phyloP scores from a whole-genome alignment of 1,140 invertebrate genomes.

The Tyrophagus putrescentiae region DNA sequence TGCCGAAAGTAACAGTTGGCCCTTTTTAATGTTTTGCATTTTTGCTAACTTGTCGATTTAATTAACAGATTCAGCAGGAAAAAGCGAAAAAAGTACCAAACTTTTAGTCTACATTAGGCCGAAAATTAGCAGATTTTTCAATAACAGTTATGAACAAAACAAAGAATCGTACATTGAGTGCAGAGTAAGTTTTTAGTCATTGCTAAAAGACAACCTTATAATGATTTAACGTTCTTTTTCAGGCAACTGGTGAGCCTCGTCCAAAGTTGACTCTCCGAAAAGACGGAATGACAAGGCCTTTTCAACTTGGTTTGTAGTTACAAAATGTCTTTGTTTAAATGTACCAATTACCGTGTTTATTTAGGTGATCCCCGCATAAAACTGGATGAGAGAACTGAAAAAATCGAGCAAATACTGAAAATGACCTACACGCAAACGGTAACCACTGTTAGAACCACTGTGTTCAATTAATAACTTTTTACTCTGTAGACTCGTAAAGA shows the following conservation, averaged over 20 bases:
- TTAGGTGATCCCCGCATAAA: neutral
- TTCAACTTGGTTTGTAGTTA: slow-evolving; percentile 14
- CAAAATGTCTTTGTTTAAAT: too few species aligned
- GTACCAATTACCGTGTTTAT: neutral
- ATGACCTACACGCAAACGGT: neutral
- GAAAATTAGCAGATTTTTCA: slow-evolving; percentile 56
- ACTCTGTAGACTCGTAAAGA: slow-evolving; percentile 41
- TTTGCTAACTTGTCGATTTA: neutral
- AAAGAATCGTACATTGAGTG: slow-evolving; percentile 52
- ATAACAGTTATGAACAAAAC: slow-evolving; percentile 49
- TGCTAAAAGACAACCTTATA: neutral
- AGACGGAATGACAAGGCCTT: slow-evolving; percentile 30
- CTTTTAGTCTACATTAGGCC: slow-evolving; percentile 45
- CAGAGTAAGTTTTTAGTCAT: slow-evolving; percentile 31
- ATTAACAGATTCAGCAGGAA: slow-evolving; percentile 48
- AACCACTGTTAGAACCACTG: neutral
- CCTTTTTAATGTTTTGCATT: neutral
- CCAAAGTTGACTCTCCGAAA: slow-evolving; percentile 54
- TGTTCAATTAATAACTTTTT: neutral
- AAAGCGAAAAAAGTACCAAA: slow-evolving; percentile 38
- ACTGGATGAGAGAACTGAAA: slow-evolving; percentile 1
- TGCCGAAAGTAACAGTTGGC: slow-evolving; percentile 42
- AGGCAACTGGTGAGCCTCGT: slow-evolving; percentile 53
- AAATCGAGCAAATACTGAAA: slow-evolving; percentile 4
- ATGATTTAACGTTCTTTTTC: slow-evolving; percentile 1